Conservation (phyloP, 2,888 invertebrate species). For the Ophioninae sp. region DNA sequence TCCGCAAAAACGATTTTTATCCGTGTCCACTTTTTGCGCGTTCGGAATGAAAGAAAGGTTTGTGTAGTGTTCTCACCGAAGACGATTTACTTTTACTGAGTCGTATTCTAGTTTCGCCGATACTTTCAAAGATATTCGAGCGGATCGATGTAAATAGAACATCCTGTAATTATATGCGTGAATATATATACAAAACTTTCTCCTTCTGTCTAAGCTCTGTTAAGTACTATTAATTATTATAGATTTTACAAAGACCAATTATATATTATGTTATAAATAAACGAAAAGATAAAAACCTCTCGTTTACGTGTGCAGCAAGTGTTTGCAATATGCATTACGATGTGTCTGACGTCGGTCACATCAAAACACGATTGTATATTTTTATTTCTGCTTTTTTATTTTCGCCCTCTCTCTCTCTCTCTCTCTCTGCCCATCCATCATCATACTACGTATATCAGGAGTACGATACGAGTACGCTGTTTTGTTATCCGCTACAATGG, state of each 20-base stretch:
- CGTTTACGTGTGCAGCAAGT: conserved; percentile 64
- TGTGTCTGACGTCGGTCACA: conserved; percentile 62
- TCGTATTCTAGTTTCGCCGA: not conserved
- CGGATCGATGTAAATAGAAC: not conserved
- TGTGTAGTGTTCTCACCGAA: not conserved
- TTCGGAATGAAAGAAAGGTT: not conserved
- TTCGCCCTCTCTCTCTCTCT: not conserved
- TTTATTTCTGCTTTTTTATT: conserved; percentile 35
- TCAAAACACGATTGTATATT: conserved; percentile 61
- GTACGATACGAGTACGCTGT: conserved; percentile 55
- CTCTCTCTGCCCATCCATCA: conserved; percentile 18
- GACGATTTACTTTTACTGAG: not conserved
- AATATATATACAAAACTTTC: conserved; percentile 41
- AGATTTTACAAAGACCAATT: conserved; percentile 69
- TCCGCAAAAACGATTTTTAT: not conserved
- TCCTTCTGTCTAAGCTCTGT: conserved; percentile 45
- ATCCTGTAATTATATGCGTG: conserved; percentile 18
- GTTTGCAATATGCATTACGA: conserved; percentile 52
- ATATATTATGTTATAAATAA: conserved; percentile 64
- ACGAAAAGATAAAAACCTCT: conserved; percentile 65
- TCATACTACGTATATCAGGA: conserved; percentile 64
- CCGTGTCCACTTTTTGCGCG: not conserved
- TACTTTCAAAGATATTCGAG: not conserved
- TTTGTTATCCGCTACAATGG: not conserved
- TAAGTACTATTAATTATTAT: conserved; percentile 64